Conservation (phyloP, 1,140 invertebrate genomes). For the Drosophila serrata region DNA sequence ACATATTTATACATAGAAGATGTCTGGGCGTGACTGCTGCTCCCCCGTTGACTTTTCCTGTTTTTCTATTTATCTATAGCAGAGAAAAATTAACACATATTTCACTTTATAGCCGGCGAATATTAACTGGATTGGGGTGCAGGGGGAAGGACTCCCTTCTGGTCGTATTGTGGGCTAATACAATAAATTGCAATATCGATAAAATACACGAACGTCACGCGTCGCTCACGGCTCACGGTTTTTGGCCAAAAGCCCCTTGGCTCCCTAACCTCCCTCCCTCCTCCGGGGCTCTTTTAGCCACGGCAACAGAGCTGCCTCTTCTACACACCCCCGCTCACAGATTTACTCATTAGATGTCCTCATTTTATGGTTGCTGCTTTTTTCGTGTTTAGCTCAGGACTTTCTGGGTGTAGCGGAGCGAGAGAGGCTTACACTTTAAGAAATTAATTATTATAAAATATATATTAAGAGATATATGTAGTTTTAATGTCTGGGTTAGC, state of each 20-base stretch:
- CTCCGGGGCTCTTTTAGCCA: not conserved
- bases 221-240: slow-evolving; percentile 63
- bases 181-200: slow-evolving; percentile 84
- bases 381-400: slow-evolving; percentile 32
- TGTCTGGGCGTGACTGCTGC: slow-evolving; percentile 44
- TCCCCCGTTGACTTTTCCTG: not conserved
- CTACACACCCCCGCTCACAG: slow-evolving; percentile 12
- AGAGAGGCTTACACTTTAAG: not conserved
- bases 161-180: slow-evolving; percentile 58
- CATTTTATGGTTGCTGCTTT: slow-evolving; percentile 51
- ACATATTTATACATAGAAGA: slow-evolving; percentile 11
- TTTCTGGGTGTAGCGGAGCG: not conserved
- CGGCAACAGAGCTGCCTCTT: not conserved
- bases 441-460: not conserved
- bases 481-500: not conserved
- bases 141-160: not conserved
- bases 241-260: not conserved
- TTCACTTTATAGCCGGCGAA: slow-evolving; percentile 78
- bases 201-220: slow-evolving; percentile 81
- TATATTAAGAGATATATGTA: not conserved
- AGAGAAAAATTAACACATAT: slow-evolving; percentile 79
- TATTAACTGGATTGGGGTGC: slow-evolving; percentile 54
- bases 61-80: slow-evolving; percentile 24
- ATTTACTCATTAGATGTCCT: slow-evolving; percentile 62
- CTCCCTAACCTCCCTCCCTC: no score